phyloP scores from a whole-genome alignment of 2,113 vertebrate genomes.

The Bujurquina vittata region DNA sequence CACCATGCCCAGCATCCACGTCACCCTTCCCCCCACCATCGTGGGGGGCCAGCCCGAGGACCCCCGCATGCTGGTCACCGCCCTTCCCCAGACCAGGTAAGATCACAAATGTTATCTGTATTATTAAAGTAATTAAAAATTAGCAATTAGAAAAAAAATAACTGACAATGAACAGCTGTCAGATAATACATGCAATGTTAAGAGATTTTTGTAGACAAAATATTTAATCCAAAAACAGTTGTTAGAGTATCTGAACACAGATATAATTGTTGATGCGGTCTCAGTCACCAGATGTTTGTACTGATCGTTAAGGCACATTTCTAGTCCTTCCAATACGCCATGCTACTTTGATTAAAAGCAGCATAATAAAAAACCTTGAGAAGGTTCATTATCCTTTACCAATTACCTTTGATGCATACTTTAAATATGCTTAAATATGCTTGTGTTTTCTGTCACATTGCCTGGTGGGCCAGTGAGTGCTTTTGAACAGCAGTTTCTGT shows the following conservation, averaged over 20 bases:
- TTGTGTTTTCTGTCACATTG: no score
- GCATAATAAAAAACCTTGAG: neutral
- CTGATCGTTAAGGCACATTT: neutral
- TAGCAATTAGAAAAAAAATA: neutral
- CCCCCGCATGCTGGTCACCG: constrained; percentile 92
- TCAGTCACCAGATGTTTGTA: neutral
- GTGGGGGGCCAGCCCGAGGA: constrained; percentile 78
- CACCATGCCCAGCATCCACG: constrained; percentile 75
- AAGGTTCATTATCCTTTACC: no score
- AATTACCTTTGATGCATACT: no score
- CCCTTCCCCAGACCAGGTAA: constrained; percentile 94
- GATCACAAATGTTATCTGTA: constrained; percentile 16
- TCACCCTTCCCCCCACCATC: constrained; percentile 76
- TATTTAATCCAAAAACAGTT: neutral
- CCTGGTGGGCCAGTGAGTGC: no score
- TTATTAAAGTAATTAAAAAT: neutral
- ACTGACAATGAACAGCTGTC: neutral
- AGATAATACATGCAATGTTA: neutral
- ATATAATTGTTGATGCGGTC: neutral
- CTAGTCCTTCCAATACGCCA: neutral
- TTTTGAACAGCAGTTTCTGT: constrained; percentile 45
- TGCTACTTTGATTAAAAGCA: neutral
- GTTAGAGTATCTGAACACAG: neutral
- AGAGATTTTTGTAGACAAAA: neutral
- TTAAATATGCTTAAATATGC: no score